Percentiles rank a stretch among this genome's conserved stretches.
These are phyloP conservation scores for Galleria mellonella DNA, from an alignment of 1,140 invertebrate genomes.

Conservation along the genomic window DNA sequence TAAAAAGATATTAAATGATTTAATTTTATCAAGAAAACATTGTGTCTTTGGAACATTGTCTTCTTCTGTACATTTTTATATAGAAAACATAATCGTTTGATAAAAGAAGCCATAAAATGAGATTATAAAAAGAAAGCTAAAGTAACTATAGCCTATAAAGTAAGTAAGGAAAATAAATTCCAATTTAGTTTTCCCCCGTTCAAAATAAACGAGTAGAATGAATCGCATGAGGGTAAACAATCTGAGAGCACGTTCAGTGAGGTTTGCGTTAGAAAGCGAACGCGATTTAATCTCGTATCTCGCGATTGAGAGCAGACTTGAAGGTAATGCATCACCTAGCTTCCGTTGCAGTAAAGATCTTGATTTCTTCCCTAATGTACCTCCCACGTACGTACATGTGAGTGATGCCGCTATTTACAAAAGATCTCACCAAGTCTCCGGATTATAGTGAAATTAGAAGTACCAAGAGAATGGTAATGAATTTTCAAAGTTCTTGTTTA, in stretches of 20 bases:
- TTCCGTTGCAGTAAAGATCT: constrained; percentile 62
- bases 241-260: constrained; percentile 26
- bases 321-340: constrained; percentile 60
- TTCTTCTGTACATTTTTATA: no score
- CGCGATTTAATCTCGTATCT: constrained; percentile 52
- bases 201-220: constrained; percentile 25
- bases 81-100: no score
- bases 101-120: no score
- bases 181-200: no score
- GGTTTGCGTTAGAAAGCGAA: constrained; percentile 48
- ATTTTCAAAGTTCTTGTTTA: constrained; percentile 12
- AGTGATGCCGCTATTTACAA: constrained; percentile 27
- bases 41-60: no score
- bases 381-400: constrained; percentile 44
- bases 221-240: constrained; percentile 34
- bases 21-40: no score
- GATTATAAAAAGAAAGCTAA: no score
- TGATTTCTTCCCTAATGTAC: constrained; percentile 57
- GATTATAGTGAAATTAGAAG: constrained; percentile 8
- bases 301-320: constrained; percentile 46
- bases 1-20: no score
- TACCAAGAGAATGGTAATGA: constrained; percentile 7
- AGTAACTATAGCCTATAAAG: no score
- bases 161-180: no score
- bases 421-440: constrained; percentile 19